Evolutionary conservation across 1,140 invertebrate species (phyloP), one percentile per base, ranked within the genome.

Genomic region (Drosophila funebris): DNA sequence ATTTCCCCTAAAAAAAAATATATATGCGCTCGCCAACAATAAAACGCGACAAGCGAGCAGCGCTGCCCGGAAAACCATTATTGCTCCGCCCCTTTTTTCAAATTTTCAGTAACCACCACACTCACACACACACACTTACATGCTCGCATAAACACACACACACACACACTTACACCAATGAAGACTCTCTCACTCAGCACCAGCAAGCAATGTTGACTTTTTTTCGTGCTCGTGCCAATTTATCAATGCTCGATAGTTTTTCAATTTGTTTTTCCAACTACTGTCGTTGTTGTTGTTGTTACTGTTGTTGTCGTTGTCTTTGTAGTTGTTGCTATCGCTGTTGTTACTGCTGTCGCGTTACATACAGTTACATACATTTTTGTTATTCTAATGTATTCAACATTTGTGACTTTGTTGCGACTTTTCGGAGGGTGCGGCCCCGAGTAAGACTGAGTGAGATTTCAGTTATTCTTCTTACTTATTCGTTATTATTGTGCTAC

Each of bases 201-300:
- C 14, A 9, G 6, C 33, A 60, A 14, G 8, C 18, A 41, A 68
- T 39, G 41, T 53, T 67, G 69, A 67, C 62, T 73, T 68, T 64
- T 22, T 58, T 75, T 53, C 58, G 52, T 75, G 76, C 78, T 88
- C 83, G 83, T 87, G 83, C 83, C 83, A 87, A 87, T 82, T 90
- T 81, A 84, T 88, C 88, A 90, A 78, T 88, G 78, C 88, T 90
- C 88, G 71, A 90, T 90, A 82, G 73, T 78, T 88, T 90, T 82
- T 84, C 83, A 88, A 78, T 90, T 90, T 82, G 78, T 75, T 85
- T 84, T 75, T 66, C 71, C 70, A 75, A 56, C 72, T 73, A 50
- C 73, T 54, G 69, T 82, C 64, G 43, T 22, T 52, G n/a, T 52
- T 13, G 37, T 50, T 63, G 54, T 61, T 48, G 31, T 54, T 43